These are phyloP conservation scores for Pimpla rufipes DNA, from an alignment of 2,888 invertebrate species.

Conservation along the genomic window DNA sequence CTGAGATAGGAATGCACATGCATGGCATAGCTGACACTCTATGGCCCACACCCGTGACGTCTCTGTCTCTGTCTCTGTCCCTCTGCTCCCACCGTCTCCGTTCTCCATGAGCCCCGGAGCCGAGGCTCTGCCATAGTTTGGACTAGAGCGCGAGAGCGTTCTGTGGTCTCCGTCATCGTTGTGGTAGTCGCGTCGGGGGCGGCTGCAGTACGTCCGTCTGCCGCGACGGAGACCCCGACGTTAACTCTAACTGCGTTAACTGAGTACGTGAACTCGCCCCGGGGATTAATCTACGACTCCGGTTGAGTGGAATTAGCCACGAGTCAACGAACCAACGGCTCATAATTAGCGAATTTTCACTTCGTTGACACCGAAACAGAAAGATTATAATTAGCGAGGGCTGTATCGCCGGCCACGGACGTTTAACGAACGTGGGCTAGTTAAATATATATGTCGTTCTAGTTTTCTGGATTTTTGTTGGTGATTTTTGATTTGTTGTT, in stretches of 20 bases:
- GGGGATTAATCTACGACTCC: conserved; percentile 55
- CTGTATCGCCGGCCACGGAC: not conserved
- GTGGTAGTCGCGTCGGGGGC: not conserved
- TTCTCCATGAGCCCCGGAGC: conserved; percentile 31
- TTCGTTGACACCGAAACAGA: not conserved
- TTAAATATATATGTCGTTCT: not conserved
- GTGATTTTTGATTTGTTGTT: no score
- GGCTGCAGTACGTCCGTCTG: conserved; percentile 3
- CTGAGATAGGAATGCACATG: conserved; percentile 56
- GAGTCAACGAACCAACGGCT: conserved; percentile 35
- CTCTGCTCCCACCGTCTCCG: not conserved
- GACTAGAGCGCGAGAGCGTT: not conserved
- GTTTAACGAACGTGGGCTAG: no score
- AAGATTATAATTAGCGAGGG: not conserved
- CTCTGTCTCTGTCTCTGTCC: no score
- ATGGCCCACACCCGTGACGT: conserved; percentile 30
- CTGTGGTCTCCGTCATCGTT: conserved; percentile 19
- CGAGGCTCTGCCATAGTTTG: conserved; percentile 56
- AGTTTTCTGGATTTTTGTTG: no score
- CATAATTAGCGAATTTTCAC: conserved; percentile 20
- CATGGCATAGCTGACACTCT: conserved; percentile 50
- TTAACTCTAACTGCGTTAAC: conserved; percentile 56
- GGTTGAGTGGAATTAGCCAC: conserved; percentile 39
- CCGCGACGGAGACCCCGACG: conserved; percentile 6
- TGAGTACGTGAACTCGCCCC: conserved; percentile 46